These are phyloP conservation scores for Semaprochilodus insignis DNA, from an alignment of 2,797 vertebrate genomes.

Conservation along the genomic window DNA sequence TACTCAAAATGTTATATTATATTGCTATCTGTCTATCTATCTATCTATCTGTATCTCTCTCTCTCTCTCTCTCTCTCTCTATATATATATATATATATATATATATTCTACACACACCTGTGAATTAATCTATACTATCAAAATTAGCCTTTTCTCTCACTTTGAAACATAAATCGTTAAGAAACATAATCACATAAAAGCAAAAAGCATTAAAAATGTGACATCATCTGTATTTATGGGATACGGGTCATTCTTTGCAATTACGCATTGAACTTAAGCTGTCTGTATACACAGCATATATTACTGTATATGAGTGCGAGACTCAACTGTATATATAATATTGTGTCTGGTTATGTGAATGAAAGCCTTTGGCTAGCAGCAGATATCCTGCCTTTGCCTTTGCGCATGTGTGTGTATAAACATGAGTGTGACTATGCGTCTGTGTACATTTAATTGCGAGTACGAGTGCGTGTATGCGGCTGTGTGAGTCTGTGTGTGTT, in stretches of 20 bases:
- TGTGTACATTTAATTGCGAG: slow-evolving; percentile 50
- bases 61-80: neutral
- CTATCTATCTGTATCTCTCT: no score
- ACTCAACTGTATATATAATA: slow-evolving; percentile 7
- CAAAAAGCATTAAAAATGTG: no score
- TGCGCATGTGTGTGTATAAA: slow-evolving; percentile 40
- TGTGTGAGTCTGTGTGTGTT: slow-evolving; percentile 45
- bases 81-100: neutral
- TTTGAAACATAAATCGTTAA: no score
- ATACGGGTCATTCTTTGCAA: no score
- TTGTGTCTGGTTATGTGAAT: slow-evolving; percentile 42
- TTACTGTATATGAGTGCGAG: slow-evolving; percentile 13
- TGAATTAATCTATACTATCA: no score
- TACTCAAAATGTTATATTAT: no score
- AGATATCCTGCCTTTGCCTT: slow-evolving; percentile 56
- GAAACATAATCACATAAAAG: no score
- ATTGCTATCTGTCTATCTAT: slow-evolving; percentile 6
- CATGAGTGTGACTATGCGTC: slow-evolving; percentile 32
- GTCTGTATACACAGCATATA: no score
- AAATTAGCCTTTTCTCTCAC: no score
- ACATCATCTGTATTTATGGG: no score
- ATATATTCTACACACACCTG: no score
- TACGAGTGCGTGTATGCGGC: slow-evolving; percentile 50
- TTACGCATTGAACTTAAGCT: no score
- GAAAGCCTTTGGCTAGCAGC: slow-evolving; percentile 37